phyloP scores from a whole-genome alignment of 2,888 invertebrate species.

The Coremacera marginata region DNA sequence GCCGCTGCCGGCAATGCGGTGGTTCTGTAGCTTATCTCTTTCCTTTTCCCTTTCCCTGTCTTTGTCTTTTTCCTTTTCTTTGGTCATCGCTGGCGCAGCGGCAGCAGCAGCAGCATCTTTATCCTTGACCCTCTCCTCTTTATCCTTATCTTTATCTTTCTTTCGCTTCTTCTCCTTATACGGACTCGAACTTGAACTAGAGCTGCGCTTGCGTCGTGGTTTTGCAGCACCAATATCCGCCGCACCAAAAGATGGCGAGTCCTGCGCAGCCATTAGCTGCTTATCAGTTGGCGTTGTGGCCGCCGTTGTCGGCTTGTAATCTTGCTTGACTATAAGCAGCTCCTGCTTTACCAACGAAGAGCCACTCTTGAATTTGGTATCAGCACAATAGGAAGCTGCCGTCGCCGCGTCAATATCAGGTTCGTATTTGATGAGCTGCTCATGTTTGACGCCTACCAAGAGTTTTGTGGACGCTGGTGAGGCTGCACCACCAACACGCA shows the following conservation, averaged over 20 bases:
- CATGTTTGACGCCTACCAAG: constrained; percentile 58
- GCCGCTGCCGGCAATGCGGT: neutral
- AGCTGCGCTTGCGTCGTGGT: constrained; percentile 64
- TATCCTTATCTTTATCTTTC: constrained; percentile 64
- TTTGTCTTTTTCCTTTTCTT: constrained; percentile 57
- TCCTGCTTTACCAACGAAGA: constrained; percentile 57
- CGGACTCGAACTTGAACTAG: constrained; percentile 67
- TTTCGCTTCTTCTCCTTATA: constrained; percentile 69
- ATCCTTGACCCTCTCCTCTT: constrained; percentile 46
- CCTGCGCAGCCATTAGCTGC: constrained; percentile 15
- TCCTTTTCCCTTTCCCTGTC: constrained; percentile 1
- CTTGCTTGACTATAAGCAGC: constrained; percentile 58
- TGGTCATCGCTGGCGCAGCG: constrained; percentile 46
- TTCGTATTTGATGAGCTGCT: constrained; percentile 60
- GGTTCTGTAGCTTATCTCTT: neutral
- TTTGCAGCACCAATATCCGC: constrained; percentile 44
- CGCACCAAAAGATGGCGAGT: constrained; percentile 4
- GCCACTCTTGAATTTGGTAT: constrained; percentile 58
- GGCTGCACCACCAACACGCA: constrained; percentile 41
- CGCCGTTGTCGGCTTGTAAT: constrained; percentile 52
- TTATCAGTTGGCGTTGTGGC: constrained; percentile 43
- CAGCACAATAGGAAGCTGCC: constrained; percentile 48
- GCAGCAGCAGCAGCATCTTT: constrained; percentile 46
- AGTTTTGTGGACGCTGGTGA: constrained; percentile 49
- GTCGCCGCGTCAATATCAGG: constrained; percentile 52